Evolutionary conservation across 2,113 vertebrate species (phyloP).

Genomic region (Ceuthmochares aereus): DNA sequence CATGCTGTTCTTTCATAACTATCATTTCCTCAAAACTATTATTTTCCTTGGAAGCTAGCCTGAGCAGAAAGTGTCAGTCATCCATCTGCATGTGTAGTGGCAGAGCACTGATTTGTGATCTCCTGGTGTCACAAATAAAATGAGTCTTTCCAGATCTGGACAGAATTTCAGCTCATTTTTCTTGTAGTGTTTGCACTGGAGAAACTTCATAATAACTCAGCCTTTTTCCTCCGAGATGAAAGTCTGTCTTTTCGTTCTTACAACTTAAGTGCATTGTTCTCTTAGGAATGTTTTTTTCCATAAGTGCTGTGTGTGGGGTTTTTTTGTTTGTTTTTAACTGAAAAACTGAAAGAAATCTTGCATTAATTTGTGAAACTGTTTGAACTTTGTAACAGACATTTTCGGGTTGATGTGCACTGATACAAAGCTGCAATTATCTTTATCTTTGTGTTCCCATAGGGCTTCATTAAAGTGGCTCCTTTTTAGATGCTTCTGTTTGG

Average conservation of each 20-base stretch:
- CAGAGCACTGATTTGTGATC: background rate
- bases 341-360: background rate
- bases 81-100: background rate
- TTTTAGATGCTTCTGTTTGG: background rate
- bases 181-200: background rate
- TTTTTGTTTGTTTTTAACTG: background rate
- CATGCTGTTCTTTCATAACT: constrained; percentile 29
- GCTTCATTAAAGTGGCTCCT: constrained; percentile 28
- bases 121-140: constrained; percentile 6
- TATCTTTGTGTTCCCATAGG: background rate
- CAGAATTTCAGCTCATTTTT: background rate
- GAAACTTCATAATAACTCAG: background rate
- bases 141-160: background rate
- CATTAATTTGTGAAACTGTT: constrained; percentile 2
- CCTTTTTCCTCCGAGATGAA: background rate
- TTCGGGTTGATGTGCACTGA: background rate
- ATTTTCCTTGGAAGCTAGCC: constrained; percentile 39
- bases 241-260: background rate
- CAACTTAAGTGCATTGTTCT: background rate
- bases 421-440: constrained; percentile 37
- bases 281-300: background rate
- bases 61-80: constrained; percentile 30
- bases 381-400: constrained; percentile 12
- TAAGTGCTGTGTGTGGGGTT: background rate
- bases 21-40: background rate